Percentiles rank a stretch among this genome's conserved stretches.
These are phyloP conservation scores for Smutsia temminckii DNA, from an alignment of 2,797 vertebrate species.

Conservation along the genomic window DNA sequence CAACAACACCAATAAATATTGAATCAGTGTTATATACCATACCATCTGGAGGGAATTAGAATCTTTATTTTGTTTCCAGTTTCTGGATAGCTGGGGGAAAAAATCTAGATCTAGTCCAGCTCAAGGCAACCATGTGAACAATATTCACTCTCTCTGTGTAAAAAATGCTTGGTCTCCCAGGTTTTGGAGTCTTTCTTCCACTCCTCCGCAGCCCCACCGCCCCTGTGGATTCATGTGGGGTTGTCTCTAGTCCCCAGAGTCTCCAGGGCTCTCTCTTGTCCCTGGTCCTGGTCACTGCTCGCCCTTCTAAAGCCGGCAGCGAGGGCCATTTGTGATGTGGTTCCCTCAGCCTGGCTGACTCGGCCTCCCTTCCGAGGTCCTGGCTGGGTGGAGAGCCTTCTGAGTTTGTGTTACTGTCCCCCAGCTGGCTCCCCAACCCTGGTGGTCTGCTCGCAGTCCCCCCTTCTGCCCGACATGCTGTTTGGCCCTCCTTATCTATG, in stretches of 20 bases:
- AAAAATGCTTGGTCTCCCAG: background rate
- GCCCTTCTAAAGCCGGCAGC: background rate
- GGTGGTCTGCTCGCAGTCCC: background rate
- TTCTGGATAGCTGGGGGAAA: background rate
- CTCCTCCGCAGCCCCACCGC: rapidly evolving
- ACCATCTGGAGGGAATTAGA: background rate
- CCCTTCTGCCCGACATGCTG: background rate
- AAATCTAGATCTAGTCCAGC: constrained; percentile 33
- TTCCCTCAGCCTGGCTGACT: background rate
- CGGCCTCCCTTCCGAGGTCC: background rate
- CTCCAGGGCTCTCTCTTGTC: background rate
- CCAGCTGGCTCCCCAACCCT: background rate
- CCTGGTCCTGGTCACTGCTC: background rate
- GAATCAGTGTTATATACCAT: background rate
- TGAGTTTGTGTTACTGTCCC: background rate
- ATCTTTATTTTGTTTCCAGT: constrained; percentile 7
- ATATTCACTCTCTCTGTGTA: background rate
- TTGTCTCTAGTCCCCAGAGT: background rate
- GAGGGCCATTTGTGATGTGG: background rate
- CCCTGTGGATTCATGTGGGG: background rate
- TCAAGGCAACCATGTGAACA: background rate
- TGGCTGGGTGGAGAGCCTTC: background rate
- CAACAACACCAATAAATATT: background rate
- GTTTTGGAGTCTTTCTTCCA: background rate
- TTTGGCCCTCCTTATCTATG: background rate